These are phyloP conservation scores for Xyrichtys novacula DNA, from an alignment of 2,797 vertebrate genomes.

Conservation along the genomic window DNA sequence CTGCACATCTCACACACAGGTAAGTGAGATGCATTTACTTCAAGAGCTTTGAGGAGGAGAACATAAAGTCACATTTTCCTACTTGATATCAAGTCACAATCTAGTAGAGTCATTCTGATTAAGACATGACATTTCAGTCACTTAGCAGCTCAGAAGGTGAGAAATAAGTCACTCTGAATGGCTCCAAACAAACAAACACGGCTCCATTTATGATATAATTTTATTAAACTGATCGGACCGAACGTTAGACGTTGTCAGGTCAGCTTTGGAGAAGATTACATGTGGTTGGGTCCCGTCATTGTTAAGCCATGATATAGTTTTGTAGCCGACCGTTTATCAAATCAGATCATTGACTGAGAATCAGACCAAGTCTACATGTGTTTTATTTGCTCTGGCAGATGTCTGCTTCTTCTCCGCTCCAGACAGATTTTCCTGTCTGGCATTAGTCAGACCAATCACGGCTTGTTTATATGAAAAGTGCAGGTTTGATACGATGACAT, in stretches of 20 bases:
- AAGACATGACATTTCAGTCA: not conserved
- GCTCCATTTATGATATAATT: not conserved
- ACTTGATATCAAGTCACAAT: too few relatives aligned
- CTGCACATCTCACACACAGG: conserved; percentile 89
- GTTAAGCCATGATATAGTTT: not conserved
- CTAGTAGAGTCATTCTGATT: not conserved
- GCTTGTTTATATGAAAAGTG: not conserved
- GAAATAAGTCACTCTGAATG: not conserved
- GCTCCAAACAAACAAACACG: not conserved
- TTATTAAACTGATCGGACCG: not conserved
- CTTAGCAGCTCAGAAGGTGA: not conserved
- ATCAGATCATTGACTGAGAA: not conserved
- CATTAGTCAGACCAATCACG: not conserved
- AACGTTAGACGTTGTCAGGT: not conserved
- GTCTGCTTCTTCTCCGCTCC: not conserved
- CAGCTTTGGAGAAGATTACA: not conserved
- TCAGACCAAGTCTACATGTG: not conserved
- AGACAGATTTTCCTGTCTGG: not conserved
- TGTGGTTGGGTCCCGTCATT: not conserved
- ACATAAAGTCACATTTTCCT: too few relatives aligned
- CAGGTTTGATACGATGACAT: not conserved
- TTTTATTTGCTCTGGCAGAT: not conserved
- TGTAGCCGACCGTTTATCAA: not conserved
- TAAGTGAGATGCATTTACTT: too few relatives aligned
- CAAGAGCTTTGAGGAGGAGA: too few relatives aligned